phyloP scores from a whole-genome alignment of 2,888 invertebrate genomes.

The Papilio elwesi region DNA sequence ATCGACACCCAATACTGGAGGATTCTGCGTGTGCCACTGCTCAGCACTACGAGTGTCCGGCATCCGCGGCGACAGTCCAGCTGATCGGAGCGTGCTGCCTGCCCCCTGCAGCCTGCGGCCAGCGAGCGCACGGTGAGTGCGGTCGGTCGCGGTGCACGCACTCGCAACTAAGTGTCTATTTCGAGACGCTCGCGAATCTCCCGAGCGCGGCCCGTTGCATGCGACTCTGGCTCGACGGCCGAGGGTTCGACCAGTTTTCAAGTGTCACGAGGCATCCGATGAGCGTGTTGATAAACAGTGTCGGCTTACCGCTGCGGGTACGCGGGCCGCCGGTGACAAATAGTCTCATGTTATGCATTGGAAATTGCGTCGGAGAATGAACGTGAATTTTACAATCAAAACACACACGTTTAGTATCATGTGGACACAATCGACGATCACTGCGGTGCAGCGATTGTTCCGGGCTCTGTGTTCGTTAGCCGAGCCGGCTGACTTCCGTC shows the following conservation, averaged over 20 bases:
- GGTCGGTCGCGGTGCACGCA: constrained; percentile 74
- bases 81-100: constrained; percentile 65
- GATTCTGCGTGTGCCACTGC: constrained; percentile 25
- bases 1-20: constrained; percentile 47
- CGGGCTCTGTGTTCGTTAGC: constrained; percentile 47
- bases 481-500: constrained; percentile 70
- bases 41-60: constrained; percentile 48
- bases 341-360: constrained; percentile 61
- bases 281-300: constrained; percentile 79
- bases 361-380: constrained; percentile 56
- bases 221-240: constrained; percentile 57
- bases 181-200: constrained; percentile 75
- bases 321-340: constrained; percentile 50
- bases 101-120: constrained; percentile 59
- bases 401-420: constrained; percentile 50
- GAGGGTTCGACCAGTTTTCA: constrained; percentile 60
- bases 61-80: constrained; percentile 66
- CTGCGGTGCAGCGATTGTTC: constrained; percentile 38
- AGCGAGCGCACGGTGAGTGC: constrained; percentile 82
- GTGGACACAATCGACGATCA: constrained; percentile 39
- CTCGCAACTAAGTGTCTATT: constrained; percentile 72
- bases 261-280: constrained; percentile 60
- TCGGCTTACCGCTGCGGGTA: constrained; percentile 63
- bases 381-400: constrained; percentile 61
- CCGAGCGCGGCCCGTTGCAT: constrained; percentile 51